Evolutionary conservation across 2,888 invertebrate species (phyloP).

Genomic region (Melinaea menophilus): DNA sequence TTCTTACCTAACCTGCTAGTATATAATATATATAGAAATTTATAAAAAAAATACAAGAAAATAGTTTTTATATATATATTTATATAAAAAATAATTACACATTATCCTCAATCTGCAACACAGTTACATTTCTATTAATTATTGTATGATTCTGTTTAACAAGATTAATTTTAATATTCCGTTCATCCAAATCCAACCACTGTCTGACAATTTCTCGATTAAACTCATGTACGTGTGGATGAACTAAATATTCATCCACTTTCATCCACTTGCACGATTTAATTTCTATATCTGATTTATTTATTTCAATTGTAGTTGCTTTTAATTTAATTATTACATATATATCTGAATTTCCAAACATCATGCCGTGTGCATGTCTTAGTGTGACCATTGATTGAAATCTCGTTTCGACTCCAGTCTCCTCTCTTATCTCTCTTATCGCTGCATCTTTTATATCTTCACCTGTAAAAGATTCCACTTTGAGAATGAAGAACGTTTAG

Average conservation of each 20-base stretch:
- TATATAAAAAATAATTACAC: no score
- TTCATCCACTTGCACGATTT: conserved; percentile 90
- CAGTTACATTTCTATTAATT: no score
- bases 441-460: conserved; percentile 91
- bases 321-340: conserved; percentile 87
- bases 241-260: conserved; percentile 82
- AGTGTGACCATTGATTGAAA: conserved; percentile 87
- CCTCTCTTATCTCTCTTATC: conserved; percentile 91
- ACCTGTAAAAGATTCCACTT: conserved; percentile 64
- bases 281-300: conserved; percentile 87
- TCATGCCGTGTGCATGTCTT: conserved; percentile 86
- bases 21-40: no score
- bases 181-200: conserved; percentile 81
- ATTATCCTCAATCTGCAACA: no score
- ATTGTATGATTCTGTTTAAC: conserved; percentile 57
- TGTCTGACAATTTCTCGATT: conserved; percentile 83
- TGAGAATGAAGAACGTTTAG: neutral
- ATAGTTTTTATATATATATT: no score
- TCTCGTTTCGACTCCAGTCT: conserved; percentile 88
- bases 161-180: conserved; percentile 79
- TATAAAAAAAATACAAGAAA: no score
- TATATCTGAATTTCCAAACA: conserved; percentile 91
- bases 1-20: no score
- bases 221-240: conserved; percentile 84
- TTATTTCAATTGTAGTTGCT: conserved; percentile 80